Base-by-base conservation (phyloP, 2,888 invertebrate species). In the Amblyjoppa proteus region DNA sequence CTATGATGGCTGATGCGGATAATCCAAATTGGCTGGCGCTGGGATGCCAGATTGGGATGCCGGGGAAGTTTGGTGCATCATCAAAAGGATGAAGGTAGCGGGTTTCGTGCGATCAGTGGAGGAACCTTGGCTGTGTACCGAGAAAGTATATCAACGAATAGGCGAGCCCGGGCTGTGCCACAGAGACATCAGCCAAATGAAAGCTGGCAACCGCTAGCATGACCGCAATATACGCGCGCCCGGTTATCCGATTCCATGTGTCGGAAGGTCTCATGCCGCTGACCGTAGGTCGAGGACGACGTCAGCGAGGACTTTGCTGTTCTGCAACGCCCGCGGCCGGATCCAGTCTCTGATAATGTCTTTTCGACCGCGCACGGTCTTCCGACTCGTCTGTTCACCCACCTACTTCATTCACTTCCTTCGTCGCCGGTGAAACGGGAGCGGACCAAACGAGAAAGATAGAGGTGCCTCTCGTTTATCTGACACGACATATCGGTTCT, bases 281-380 rank as follows among this genome's bases (percentile, higher is more conserved):
- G 20, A 41, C 68, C 68, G 41, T 68, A 68, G 20, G 41, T 41
- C 68, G 41, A 51, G 51, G 75, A 75, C 74, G 38, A 68, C 45
- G 34, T 64, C 45, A 71, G 75, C 56, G 75, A 45, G 70, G 69
- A 79, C 75, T 70, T 68, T 70, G 75, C 75, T 75, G 79, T 75
- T 45, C 70, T 71, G 76, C 66, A 58, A 80, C 68, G 74, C 79
- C 74, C 88, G 80, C 75, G 80, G 89, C 87, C 86, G 76, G 91
- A 90, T 90, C 85, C 86, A 78, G 88, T 81, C 78, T 64, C 20
- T 86, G 90, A 90, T 90, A 90, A 73, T 88, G 88, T 90, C 90
- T 79, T 56, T 73, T 77, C 75, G 61, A 80, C 75, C 79, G 69
- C 75, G 41, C 73, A 80, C 53, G 31, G 69, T 66, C 83, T 69